Base-by-base conservation (phyloP, 2,888 invertebrate genomes). In the Bembecia ichneumoniformis region DNA sequence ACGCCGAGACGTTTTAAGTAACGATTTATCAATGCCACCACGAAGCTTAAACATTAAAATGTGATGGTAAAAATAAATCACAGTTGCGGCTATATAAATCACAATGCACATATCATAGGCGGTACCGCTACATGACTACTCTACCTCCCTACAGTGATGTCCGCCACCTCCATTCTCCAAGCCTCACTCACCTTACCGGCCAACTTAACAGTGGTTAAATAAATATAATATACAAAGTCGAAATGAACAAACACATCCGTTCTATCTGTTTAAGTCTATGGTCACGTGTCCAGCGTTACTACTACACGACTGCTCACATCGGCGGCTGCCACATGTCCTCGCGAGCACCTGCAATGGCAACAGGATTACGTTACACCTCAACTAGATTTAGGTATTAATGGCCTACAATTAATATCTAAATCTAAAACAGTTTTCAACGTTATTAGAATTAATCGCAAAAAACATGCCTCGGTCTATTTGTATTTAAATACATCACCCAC, bases 51-150 rank as follows among this genome's bases (percentile, higher is more conserved):
- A 70, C 71, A 74, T 69, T 74, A 76, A 66, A 62, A 64, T 75
- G 81, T 79, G 82, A 81, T 83, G 83, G 82, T 79, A 79, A 74
- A 75, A 70, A 82, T 75, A 79, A 81, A 84, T 84, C 86, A 83
- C 81, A 84, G 84, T 74, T 78, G 81, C 73, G 77, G 81, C 66
- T 78, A 28, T 28, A 77, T 74, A 74, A 76, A 83, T 83, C 83
- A 84, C 84, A 82, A 78, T 79, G 80, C 71, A 70, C 71, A 70
- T 72, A 73, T 71, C 69, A 77, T 79, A 83, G 84, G 84, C 84
- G 84, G 84, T 78, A 78, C 73, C 80, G 76, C 82, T 80, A 76
- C 71, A 64, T 72, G 71, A 77, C 78, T 80, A 79, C 72, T 63
- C 64, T 75, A 71, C 73, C 54, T 65, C 62, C 62, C 56, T 61